Base-by-base conservation (phyloP, 1,140 invertebrate species). In the Aphelenchoides besseyi region DNA sequence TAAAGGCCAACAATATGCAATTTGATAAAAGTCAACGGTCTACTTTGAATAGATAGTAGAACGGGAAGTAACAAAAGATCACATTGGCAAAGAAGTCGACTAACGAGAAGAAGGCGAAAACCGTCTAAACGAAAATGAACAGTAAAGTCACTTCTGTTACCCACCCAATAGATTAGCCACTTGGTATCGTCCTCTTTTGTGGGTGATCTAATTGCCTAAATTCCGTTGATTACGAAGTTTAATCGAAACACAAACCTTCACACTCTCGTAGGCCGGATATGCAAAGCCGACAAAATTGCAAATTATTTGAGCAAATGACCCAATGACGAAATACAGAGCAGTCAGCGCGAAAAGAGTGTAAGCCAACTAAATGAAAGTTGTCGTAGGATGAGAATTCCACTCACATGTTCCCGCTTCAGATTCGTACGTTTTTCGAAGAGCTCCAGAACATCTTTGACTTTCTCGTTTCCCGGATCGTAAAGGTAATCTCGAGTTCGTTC, bases 21-120 rank as follows among this genome's bases (percentile, higher is more conserved):
- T 70, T 30, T 74, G 67, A 74, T 48, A 73, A 54, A 68, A 37
- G n/a, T 70, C 3, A 69, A 70, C 30, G 18, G 18, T 8, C 59
- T 74, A 54, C 78, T 80, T 79, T 79, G 8, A 52, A 36, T 30
- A 79, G 53, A 73, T 73, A 82, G 54, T 79, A 79, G 33, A 74
- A 26, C 37, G 70, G 76, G 12, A 82, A 70, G 32, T 28, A 69
- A 3, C 36, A 41, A 69, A 89, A 84, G 73, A 98, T 89, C 66
- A 91, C 87, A 81, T 95, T 91, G 0, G 94, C 91, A 82, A 97
- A 97, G 85, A 79, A 72, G 70, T 79, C 77, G 36, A 82, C 37
- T 2, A 79, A 52, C 8, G 74, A 76, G 67, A 79, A 76, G 32
- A 53, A 69, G 64, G 77, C 77, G 68, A 82, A 79, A 18, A 79